Conservation (phyloP, 2,113 vertebrate genomes). For the Arizona elegans region DNA sequence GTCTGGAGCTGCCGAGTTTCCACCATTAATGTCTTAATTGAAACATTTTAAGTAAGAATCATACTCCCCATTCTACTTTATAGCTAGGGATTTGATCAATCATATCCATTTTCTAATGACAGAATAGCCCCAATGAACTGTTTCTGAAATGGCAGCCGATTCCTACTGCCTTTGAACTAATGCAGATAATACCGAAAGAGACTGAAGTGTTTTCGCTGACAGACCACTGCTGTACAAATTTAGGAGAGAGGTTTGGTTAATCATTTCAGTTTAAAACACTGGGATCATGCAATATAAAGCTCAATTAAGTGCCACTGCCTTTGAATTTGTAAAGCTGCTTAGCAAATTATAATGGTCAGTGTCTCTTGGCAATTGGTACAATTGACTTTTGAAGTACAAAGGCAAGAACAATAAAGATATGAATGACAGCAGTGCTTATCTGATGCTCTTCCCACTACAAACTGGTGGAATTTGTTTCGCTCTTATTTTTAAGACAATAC, state of each 20-base stretch:
- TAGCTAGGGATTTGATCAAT: slow-evolving; percentile 8
- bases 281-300: not conserved
- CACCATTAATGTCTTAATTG: not conserved
- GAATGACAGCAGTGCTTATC: not conserved
- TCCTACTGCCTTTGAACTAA: not conserved
- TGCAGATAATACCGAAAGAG: not conserved
- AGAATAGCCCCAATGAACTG: not conserved
- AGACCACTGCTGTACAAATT: not conserved
- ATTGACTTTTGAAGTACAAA: not conserved
- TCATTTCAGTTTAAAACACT: not conserved
- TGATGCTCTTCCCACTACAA: not conserved
- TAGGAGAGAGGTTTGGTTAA: not conserved
- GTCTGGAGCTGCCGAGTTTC: not conserved
- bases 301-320: not conserved
- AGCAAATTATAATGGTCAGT: not conserved
- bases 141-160: not conserved
- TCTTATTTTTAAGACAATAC: not conserved
- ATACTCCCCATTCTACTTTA: not conserved
- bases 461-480: not conserved
- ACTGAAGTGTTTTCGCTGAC: not conserved
- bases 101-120: not conserved
- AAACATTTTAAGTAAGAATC: not conserved
- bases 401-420: not conserved
- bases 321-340: not conserved
- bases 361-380: not conserved